Conservation (phyloP, 2,888 invertebrate species). For the Lasioglossum calceatum region DNA sequence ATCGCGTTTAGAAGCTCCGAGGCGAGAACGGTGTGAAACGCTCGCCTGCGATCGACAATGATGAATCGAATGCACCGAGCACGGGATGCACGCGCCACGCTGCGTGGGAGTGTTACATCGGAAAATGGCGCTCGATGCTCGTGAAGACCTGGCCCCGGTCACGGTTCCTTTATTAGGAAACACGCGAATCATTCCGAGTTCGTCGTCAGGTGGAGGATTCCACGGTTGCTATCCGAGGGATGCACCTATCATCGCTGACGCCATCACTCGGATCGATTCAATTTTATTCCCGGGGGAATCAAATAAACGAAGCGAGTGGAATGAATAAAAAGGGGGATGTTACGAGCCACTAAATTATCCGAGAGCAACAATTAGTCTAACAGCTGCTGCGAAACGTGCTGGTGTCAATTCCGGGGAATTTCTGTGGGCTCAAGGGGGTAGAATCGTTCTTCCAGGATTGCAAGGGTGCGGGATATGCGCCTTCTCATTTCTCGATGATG, state of each 20-base stretch:
- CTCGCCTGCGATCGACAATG: constrained; percentile 77
- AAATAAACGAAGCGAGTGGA: constrained; percentile 21
- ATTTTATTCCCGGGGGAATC: constrained; percentile 17
- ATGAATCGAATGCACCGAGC: constrained; percentile 74
- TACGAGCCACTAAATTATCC: constrained; percentile 50
- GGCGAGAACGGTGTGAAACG: constrained; percentile 74
- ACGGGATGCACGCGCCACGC: constrained; percentile 40
- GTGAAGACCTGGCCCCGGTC: constrained; percentile 16
- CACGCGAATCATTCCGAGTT: constrained; percentile 44
- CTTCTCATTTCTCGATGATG: no score
- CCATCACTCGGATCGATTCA: constrained; percentile 39
- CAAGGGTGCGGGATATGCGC: no score
- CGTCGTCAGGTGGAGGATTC: constrained; percentile 79
- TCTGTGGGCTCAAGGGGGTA: background rate
- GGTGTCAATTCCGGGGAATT: constrained; percentile 42
- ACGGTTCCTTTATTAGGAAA: constrained; percentile 36
- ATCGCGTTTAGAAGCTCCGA: constrained; percentile 33
- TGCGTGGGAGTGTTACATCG: constrained; percentile 63
- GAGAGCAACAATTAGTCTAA: constrained; percentile 12
- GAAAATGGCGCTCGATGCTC: constrained; percentile 40
- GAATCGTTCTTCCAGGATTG: no score
- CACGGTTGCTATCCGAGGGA: constrained; percentile 66
- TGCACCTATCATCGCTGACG: constrained; percentile 15
- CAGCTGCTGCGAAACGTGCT: constrained; percentile 26
- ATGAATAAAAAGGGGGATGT: constrained; percentile 39